Base-by-base conservation (phyloP, 2,888 invertebrate genomes). In the Lasius platythorax region DNA sequence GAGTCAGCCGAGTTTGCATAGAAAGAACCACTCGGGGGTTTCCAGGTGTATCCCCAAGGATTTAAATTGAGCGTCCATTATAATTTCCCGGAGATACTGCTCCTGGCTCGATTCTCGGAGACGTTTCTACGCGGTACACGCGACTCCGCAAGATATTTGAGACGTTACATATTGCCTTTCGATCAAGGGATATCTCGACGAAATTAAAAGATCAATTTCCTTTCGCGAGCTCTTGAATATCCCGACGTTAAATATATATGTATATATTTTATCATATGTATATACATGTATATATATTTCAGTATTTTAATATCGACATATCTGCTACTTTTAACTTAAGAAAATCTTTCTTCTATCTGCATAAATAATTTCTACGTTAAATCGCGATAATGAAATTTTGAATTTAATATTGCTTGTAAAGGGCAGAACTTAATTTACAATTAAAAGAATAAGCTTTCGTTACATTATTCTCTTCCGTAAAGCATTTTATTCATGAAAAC, bases 1-100 rank as follows among this genome's bases (percentile, higher is more conserved):
- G 83, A 87, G 70, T 86, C 82, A 82, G 87, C 75, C 87, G 82
- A 88, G 84, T 88, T 87, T 87, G 84, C 87, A 85, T 87, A 87
- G 87, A 87, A 87, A 87, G 87, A 87, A 83, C 84, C 79, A 87
- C 82, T 87, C 79, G 72, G 81, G 78, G 74, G 83, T 87, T 84
- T 82, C 79, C 75, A 74, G 79, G 61, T 67, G 70, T 79, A 73
- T 87, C 87, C 73, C 87, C 30, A 43, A 72, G 82, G 87, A 87
- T 87, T 81, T 75, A 64, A 78, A 87, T 81, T 75, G 82, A 83
- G 84, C 87, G 87, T 82, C 73, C 76, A 73, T 84, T 82, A 84
- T 87, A 87, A 87, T 87, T 87, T 87, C 70, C 64, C 81, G 53
- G 63, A 74, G 81, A 68, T 78, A 81, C 85, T 74, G 64, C 74